These are phyloP conservation scores for Psilopsiagon aurifrons DNA, from an alignment of 2,113 vertebrate species.

Conservation along the genomic window DNA sequence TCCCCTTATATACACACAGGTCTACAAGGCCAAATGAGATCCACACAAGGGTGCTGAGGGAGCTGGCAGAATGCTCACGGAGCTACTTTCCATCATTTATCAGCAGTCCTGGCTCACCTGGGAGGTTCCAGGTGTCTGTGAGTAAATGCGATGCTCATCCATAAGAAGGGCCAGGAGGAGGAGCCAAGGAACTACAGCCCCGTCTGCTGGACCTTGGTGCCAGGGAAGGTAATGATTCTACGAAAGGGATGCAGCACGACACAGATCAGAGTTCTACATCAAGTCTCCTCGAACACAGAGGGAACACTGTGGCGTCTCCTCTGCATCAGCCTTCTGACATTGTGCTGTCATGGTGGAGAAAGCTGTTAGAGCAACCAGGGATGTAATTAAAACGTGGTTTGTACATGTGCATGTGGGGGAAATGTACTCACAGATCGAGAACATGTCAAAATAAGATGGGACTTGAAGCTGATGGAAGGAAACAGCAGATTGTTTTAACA, in stretches of 20 bases:
- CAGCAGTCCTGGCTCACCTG: not conserved
- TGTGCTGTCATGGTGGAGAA: not conserved
- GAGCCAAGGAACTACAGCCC: not conserved
- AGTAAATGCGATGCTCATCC: not conserved
- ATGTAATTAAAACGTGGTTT: not conserved
- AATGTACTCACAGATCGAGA: not conserved
- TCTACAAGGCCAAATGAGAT: not conserved
- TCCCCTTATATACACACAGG: not conserved
- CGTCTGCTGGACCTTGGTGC: not conserved
- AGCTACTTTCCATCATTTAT: not conserved
- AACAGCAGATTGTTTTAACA: constrained; percentile 52
- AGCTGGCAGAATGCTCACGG: not conserved
- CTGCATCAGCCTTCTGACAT: not conserved
- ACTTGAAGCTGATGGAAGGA: not conserved
- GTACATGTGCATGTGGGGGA: not conserved
- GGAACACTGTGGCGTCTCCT: not conserved
- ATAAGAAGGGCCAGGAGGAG: not conserved
- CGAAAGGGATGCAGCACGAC: not conserved
- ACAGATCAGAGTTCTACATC: not conserved
- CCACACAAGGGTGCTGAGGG: not conserved
- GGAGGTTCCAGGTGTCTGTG: not conserved
- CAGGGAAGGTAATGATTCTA: not conserved
- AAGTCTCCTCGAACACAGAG: not conserved
- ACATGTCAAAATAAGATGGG: not conserved
- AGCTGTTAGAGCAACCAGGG: not conserved